Conservation (phyloP, 2,797 vertebrate genomes). For the Chaetodon trifasciatus region DNA sequence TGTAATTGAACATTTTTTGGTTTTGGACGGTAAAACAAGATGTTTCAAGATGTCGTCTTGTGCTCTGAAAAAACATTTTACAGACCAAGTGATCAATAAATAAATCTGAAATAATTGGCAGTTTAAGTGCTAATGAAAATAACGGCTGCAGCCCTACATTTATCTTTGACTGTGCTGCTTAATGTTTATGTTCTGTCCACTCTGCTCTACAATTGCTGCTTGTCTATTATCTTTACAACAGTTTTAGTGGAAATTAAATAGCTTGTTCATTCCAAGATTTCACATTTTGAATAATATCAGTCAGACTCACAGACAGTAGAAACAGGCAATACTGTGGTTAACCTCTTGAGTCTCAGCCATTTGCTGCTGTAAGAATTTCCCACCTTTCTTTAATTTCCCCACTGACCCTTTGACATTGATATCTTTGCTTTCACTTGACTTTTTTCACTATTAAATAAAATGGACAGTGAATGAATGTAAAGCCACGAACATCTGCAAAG, state of each 20-base stretch:
- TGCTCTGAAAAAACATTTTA: neutral
- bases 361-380: neutral
- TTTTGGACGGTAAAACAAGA: neutral
- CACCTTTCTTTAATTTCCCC: neutral
- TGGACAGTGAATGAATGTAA: neutral
- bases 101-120: neutral
- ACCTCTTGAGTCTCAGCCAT: neutral
- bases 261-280: neutral
- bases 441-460: neutral
- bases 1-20: accelerated
- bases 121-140: neutral
- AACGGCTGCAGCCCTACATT: neutral
- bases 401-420: neutral
- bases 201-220: neutral
- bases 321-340: neutral
- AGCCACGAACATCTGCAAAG: neutral
- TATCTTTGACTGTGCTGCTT: neutral
- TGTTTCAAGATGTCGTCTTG: neutral
- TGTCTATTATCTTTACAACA: neutral
- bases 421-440: neutral
- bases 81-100: neutral
- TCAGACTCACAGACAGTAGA: neutral
- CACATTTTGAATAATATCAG: neutral
- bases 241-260: neutral
- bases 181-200: neutral